Evolutionary conservation across 92 coral and sea anemone species (phyloP).

Genomic region (Zoanthus sociatus): DNA sequence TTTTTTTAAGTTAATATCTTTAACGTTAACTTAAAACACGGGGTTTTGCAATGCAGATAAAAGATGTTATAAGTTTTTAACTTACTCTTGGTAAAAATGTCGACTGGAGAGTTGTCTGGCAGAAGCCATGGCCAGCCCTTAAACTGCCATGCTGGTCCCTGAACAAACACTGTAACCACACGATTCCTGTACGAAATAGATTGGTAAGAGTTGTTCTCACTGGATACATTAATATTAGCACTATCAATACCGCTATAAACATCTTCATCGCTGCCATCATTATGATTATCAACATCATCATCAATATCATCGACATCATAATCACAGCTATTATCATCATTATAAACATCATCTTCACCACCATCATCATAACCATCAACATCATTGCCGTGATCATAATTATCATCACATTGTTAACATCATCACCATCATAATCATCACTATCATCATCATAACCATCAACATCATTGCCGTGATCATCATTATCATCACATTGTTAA

Average conservation of each 20-base stretch:
- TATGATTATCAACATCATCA: too few relatives aligned
- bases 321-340: too few relatives aligned
- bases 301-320: too few relatives aligned
- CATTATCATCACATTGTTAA: background rate
- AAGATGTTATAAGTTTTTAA: background rate
- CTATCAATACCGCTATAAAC: background rate
- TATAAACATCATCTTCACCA: too few relatives aligned
- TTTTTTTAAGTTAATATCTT: background rate
- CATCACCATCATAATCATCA: too few relatives aligned
- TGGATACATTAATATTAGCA: background rate
- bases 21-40: background rate
- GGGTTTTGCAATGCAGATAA: background rate
- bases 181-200: constrained; percentile 76
- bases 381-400: too few relatives aligned
- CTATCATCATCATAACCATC: background rate
- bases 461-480: background rate
- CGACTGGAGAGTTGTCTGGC: constrained; percentile 89
- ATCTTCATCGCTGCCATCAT: too few relatives aligned
- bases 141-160: constrained; percentile 99
- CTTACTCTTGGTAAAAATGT: constrained; percentile 94
- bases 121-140: constrained; percentile 99
- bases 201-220: background rate
- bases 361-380: background rate
- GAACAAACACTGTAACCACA: constrained; percentile 98
- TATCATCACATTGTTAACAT: too few relatives aligned